Percentiles rank a stretch among this genome's conserved stretches.
Evolutionary conservation across 1,140 invertebrate species (phyloP).

Genomic region (Littorina saxatilis): DNA sequence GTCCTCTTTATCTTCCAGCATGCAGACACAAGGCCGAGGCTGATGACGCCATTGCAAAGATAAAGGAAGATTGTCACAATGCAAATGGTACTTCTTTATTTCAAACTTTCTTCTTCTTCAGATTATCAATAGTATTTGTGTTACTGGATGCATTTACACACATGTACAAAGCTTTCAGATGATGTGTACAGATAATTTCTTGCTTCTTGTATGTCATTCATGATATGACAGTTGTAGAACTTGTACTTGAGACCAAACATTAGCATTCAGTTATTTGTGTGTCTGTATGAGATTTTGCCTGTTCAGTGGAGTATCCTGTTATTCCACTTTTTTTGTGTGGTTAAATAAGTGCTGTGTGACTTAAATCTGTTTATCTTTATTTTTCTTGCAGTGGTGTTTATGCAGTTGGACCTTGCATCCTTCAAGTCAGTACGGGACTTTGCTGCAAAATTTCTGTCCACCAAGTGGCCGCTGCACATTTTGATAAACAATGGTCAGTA

Average conservation of each 20-base stretch:
- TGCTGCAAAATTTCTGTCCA: conserved; percentile 81
- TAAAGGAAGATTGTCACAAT: not conserved
- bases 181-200: not conserved
- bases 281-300: too few relatives aligned
- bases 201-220: not conserved
- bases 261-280: too few relatives aligned
- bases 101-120: not conserved
- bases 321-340: not conserved
- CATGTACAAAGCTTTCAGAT: not conserved
- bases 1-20: too few relatives aligned
- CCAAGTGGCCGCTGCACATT: conserved; percentile 83
- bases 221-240: not conserved
- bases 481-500: conserved; percentile 88
- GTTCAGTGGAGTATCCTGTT: not conserved
- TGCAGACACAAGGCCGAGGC: not conserved
- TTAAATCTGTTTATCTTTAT: not conserved
- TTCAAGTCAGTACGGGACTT: conserved; percentile 87
- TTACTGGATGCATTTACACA: not conserved
- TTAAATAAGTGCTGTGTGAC: not conserved
- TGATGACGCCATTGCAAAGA: not conserved
- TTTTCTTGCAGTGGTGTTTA: conserved; percentile 66
- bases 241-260: not conserved
- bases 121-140: not conserved
- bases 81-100: not conserved
- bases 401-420: conserved; percentile 80